These are phyloP conservation scores for Drosophila serrata DNA, from an alignment of 1,140 invertebrate species.

Conservation along the genomic window DNA sequence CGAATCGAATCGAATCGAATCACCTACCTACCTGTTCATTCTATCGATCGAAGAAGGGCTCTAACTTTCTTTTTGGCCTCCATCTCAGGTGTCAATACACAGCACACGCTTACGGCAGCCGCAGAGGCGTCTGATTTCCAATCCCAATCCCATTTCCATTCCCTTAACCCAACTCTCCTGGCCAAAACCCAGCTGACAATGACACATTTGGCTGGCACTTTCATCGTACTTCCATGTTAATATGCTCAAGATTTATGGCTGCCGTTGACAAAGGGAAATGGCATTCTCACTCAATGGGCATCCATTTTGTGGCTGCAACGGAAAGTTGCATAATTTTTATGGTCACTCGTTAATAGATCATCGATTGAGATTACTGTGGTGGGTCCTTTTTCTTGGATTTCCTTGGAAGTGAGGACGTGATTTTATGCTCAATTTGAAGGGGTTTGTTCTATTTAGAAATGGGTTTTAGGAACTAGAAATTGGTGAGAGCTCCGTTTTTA, in stretches of 20 bases:
- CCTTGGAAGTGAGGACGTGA: slow-evolving; percentile 46
- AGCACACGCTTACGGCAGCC: slow-evolving; percentile 61
- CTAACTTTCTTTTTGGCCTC: slow-evolving; percentile 44
- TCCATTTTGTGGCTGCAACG: slow-evolving; percentile 70
- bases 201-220: slow-evolving; percentile 82
- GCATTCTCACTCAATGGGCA: slow-evolving; percentile 64
- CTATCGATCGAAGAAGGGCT: slow-evolving; percentile 28
- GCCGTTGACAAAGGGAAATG: slow-evolving; percentile 75
- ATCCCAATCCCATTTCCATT: slow-evolving; percentile 16
- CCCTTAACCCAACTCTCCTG: slow-evolving; percentile 9
- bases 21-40: slow-evolving; percentile 42
- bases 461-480: not conserved
- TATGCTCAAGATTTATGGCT: slow-evolving; percentile 78
- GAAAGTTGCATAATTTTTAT: slow-evolving; percentile 79
- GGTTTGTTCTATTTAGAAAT: slow-evolving; percentile 18
- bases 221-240: slow-evolving; percentile 83
- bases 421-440: slow-evolving; percentile 16
- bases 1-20: not conserved
- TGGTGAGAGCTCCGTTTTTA: not conserved
- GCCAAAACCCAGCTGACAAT: slow-evolving; percentile 64
- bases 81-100: slow-evolving; percentile 76
- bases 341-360: slow-evolving; percentile 78
- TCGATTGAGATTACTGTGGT: slow-evolving; percentile 75
- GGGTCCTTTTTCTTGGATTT: slow-evolving; percentile 48
- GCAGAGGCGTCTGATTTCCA: slow-evolving; percentile 55